Conservation (phyloP, 1,140 invertebrate species). For the Megathymus violae region DNA sequence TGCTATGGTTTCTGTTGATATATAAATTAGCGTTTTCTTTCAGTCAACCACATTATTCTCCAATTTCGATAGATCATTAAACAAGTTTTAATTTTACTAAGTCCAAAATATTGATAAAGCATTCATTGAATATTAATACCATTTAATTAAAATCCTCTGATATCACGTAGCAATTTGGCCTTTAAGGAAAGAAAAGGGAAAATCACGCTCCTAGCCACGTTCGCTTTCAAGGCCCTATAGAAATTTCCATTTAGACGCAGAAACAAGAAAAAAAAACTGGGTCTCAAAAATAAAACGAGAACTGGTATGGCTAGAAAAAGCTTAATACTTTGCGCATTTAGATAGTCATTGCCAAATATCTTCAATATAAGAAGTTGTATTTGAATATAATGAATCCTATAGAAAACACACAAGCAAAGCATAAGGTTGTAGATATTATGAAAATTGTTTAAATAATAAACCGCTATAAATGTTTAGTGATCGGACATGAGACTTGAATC, state of each 20-base stretch:
- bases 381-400: background rate
- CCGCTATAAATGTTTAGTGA: background rate
- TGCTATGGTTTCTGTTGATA: no score
- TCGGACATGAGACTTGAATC: background rate
- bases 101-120: background rate
- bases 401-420: no score
- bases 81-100: no score
- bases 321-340: slow-evolving; percentile 2
- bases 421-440: background rate
- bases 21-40: no score
- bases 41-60: no score
- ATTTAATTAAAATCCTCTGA: slow-evolving; percentile 15
- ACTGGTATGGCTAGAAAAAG: background rate
- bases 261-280: slow-evolving; percentile 15
- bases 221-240: slow-evolving; percentile 12
- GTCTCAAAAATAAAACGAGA: slow-evolving; percentile 10
- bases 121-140: slow-evolving; percentile 2
- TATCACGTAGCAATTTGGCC: slow-evolving; percentile 1
- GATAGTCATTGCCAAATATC: slow-evolving; percentile 12
- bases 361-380: background rate
- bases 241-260: slow-evolving; percentile 18
- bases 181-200: background rate
- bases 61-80: no score
- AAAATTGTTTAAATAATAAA: slow-evolving; percentile 26
- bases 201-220: slow-evolving; percentile 6